Percentiles rank a stretch among this genome's conserved stretches.
These are phyloP conservation scores for Camponotus vicinus DNA, from an alignment of 1,140 invertebrate genomes.

Conservation along the genomic window DNA sequence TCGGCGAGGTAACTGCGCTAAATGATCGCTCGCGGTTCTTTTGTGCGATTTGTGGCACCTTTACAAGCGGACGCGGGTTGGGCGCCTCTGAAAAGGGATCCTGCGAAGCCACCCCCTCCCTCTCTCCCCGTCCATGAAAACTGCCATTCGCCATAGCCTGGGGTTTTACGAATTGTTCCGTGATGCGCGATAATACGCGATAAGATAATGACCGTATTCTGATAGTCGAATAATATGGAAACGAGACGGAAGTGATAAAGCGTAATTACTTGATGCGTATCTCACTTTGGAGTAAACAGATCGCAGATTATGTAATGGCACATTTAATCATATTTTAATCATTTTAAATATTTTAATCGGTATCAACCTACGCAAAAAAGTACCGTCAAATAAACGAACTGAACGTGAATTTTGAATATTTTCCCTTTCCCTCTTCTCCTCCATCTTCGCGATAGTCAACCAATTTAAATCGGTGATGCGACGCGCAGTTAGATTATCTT, in stretches of 20 bases:
- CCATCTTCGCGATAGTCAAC: slow-evolving; percentile 11
- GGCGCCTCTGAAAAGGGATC: slow-evolving; percentile 31
- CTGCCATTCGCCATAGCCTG: slow-evolving; percentile 53
- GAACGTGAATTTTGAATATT: slow-evolving; percentile 46
- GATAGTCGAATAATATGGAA: slow-evolving; percentile 44
- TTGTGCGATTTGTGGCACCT: slow-evolving; percentile 63
- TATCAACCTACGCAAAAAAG: slow-evolving; percentile 27
- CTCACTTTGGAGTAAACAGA: slow-evolving; percentile 27
- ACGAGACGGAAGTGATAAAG: slow-evolving; percentile 44
- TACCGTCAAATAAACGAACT: slow-evolving; percentile 39
- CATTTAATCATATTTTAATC: no score
- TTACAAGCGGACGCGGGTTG: slow-evolving; percentile 45
- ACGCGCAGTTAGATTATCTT: slow-evolving; percentile 56
- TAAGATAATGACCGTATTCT: slow-evolving; percentile 54
- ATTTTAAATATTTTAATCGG: slow-evolving; percentile 44
- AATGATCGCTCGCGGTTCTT: slow-evolving; percentile 65
- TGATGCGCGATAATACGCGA: slow-evolving; percentile 46
- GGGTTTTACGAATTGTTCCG: slow-evolving; percentile 58
- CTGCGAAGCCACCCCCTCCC: slow-evolving; percentile 13
- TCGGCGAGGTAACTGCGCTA: slow-evolving; percentile 63
- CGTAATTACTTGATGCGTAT: slow-evolving; percentile 48
- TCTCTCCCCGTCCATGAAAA: slow-evolving; percentile 19
- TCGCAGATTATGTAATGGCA: slow-evolving; percentile 50
- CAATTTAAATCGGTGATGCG: slow-evolving; percentile 28
- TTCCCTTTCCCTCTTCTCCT: no score